These are phyloP conservation scores for Hipposideros larvatus DNA, from an alignment of 2,797 vertebrate species.

Conservation along the genomic window DNA sequence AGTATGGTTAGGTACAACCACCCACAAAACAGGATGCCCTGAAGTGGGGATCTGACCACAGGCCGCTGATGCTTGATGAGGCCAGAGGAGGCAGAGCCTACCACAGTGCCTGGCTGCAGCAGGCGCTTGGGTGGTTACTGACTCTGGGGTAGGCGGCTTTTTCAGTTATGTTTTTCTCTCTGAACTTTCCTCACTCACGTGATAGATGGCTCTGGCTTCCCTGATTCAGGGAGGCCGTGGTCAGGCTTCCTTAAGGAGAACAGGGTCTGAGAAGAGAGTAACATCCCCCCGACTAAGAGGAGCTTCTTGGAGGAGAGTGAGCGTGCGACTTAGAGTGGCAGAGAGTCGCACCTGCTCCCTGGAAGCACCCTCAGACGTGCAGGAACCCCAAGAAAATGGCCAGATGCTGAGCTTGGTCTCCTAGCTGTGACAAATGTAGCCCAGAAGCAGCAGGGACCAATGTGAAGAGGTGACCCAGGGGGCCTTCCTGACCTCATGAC, in stretches of 20 bases:
- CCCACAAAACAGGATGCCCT: background rate
- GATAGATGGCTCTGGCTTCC: background rate
- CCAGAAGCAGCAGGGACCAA: background rate
- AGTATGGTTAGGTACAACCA: background rate
- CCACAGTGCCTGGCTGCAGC: background rate
- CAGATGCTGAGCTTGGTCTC: background rate
- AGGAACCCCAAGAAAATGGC: background rate
- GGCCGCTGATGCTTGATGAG: background rate
- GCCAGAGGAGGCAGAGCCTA: background rate
- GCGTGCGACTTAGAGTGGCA: background rate
- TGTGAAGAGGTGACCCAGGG: background rate
- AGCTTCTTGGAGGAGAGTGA: background rate
- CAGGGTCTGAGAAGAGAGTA: background rate
- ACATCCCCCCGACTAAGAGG: background rate
- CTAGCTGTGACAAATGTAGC: background rate
- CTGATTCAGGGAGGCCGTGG: background rate
- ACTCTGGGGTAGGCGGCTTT: background rate
- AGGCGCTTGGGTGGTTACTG: rapidly evolving
- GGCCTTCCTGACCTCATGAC: background rate
- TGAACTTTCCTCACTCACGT: background rate
- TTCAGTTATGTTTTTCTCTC: background rate
- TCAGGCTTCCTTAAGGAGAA: background rate
- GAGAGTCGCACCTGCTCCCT: background rate
- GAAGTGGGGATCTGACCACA: rapidly evolving
- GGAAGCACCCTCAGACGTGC: background rate